Evolutionary conservation across 2,888 invertebrate species (phyloP).

Genomic region (Cantharis rustica): DNA sequence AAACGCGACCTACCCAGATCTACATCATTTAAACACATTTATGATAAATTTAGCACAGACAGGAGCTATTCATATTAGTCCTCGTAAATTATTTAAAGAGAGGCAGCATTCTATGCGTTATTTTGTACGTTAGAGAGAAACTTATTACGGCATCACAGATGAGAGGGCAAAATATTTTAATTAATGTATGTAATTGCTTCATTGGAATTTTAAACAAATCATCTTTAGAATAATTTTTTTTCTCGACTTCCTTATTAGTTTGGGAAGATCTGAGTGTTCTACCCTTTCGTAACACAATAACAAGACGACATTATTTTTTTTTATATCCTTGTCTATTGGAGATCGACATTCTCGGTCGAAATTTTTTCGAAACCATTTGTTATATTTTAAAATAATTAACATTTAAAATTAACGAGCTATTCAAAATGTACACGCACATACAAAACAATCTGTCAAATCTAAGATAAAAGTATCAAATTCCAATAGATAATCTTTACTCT

Average conservation of each 20-base stretch:
- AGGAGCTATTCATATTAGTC: conserved; percentile 42
- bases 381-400: conserved; percentile 16
- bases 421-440: not conserved
- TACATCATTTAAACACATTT: conserved; percentile 42
- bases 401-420: conserved; percentile 21
- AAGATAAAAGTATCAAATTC: conserved; percentile 23
- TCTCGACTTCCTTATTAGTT: not conserved
- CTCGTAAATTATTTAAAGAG: conserved; percentile 36
- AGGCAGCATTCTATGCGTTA: conserved; percentile 3
- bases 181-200: conserved; percentile 29
- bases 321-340: not conserved
- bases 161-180: conserved; percentile 31
- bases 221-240: not conserved
- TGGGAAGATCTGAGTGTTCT: not conserved
- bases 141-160: conserved; percentile 23
- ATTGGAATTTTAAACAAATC: conserved; percentile 11
- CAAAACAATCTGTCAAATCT: conserved; percentile 22
- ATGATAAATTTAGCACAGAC: conserved; percentile 48
- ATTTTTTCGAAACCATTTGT: conserved; percentile 10
- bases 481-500: conserved; percentile 17
- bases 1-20: conserved; percentile 30
- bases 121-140: conserved; percentile 3
- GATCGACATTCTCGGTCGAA: not conserved
- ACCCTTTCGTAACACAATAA: not conserved
- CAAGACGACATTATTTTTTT: not conserved